Evolutionary conservation across 1,140 invertebrate genomes (phyloP).

Genomic region (Ceratosolen fusciceps): DNA sequence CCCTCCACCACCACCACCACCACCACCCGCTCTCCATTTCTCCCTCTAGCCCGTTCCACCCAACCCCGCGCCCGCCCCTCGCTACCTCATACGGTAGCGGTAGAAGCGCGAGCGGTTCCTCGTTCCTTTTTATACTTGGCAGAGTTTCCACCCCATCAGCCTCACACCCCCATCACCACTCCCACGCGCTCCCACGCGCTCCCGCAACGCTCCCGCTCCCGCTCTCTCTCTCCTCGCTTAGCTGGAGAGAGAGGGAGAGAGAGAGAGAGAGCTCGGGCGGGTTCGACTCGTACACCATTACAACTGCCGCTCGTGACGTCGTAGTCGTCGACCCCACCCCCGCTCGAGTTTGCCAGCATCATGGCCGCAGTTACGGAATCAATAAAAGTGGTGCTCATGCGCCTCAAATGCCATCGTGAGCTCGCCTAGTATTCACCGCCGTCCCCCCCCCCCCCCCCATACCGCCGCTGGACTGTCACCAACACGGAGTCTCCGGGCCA

Average conservation of each 20-base stretch:
- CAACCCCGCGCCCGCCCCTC: background rate
- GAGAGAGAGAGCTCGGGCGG: too few species aligned
- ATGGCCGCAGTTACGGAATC: constrained; percentile 73
- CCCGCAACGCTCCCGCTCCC: constrained; percentile 39
- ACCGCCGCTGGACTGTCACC: constrained; percentile 34
- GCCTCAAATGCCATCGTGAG: constrained; percentile 69
- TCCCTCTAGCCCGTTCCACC: too few species aligned
- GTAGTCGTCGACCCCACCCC: constrained; percentile 56
- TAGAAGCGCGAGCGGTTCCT: constrained; percentile 61
- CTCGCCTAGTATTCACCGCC: constrained; percentile 48
- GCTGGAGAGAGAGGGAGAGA: too few species aligned
- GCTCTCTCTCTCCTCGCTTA: constrained; percentile 36
- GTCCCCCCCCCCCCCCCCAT: constrained; percentile 46
- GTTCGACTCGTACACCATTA: constrained; percentile 26
- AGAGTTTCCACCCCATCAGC: constrained; percentile 73
- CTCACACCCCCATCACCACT: constrained; percentile 60
- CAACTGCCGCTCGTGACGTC: constrained; percentile 44
- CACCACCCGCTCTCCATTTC: too few species aligned
- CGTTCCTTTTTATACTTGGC: constrained; percentile 73
- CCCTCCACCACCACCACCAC: too few species aligned
- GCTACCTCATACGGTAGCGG: constrained; percentile 32
- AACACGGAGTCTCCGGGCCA: background rate
- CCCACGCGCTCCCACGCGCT: constrained; percentile 36
- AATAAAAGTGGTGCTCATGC: constrained; percentile 73
- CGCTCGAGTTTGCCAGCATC: constrained; percentile 61